Percentiles rank a stretch among this genome's conserved stretches.
Evolutionary conservation across 2,888 invertebrate genomes (phyloP).

Genomic region (Dichetophora obliterata): DNA sequence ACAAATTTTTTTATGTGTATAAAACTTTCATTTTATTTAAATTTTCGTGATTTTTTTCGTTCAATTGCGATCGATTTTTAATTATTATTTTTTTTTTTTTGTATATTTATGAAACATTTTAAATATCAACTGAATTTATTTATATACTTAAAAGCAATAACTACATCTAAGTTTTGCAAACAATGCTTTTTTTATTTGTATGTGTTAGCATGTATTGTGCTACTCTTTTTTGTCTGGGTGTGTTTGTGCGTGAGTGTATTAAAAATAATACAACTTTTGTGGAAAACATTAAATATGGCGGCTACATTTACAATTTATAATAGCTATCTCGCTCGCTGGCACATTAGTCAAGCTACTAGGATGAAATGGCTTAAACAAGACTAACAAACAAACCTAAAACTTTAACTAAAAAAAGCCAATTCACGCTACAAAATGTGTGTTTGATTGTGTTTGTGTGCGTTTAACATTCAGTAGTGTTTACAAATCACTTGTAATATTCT

Average conservation of each 20-base stretch:
- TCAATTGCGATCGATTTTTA: no score
- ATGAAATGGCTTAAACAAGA: background rate
- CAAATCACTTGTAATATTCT: background rate
- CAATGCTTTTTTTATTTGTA: background rate
- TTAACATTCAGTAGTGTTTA: background rate
- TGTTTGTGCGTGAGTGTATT: no score
- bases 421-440: background rate
- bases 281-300: background rate
- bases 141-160: background rate
- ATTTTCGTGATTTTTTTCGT: no score
- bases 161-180: background rate
- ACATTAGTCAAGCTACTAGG: background rate
- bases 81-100: background rate
- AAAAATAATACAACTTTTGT: no score
- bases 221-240: no score
- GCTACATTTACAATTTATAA: background rate
- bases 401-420: background rate
- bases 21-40: no score
- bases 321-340: background rate
- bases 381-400: background rate
- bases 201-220: no score
- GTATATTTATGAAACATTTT: background rate
- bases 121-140: background rate
- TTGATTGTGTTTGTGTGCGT: background rate
- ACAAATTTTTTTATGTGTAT: no score